phyloP scores from a whole-genome alignment of 2,797 vertebrate species.

The Chromis chromis region DNA sequence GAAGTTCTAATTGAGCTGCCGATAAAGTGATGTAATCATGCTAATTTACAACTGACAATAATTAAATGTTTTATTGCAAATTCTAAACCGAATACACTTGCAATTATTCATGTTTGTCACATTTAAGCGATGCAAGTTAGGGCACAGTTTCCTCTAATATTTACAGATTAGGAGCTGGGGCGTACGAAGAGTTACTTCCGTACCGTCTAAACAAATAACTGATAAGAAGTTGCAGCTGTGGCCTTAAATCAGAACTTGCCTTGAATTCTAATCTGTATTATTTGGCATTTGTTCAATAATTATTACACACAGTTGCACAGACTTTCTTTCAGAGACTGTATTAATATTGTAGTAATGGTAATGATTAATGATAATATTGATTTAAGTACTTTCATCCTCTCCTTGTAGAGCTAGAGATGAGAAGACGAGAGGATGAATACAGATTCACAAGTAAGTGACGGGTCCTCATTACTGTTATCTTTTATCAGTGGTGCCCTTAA shows the following conservation, averaged over 20 bases:
- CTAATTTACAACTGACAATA: neutral
- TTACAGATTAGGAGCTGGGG: neutral
- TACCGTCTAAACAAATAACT: constrained; percentile 8
- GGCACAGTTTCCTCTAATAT: neutral
- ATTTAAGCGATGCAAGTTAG: neutral
- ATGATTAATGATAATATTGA: constrained; percentile 74
- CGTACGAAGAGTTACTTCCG: neutral
- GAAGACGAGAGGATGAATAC: constrained; percentile 99
- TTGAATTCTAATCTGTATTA: constrained; percentile 59
- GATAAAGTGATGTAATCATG: neutral
- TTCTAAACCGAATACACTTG: neutral
- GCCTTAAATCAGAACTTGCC: neutral
- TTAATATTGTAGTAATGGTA: constrained; percentile 56
- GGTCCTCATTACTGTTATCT: constrained; percentile 72
- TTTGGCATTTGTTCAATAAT: constrained; percentile 85
- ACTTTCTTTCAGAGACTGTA: constrained; percentile 31
- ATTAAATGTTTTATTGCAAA: neutral
- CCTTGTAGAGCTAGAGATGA: constrained; percentile 97
- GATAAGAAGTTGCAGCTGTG: constrained; percentile 10
- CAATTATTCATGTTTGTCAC: neutral
- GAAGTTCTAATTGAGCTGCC: neutral
- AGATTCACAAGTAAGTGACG: constrained; percentile 99
- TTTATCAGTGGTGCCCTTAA: constrained; percentile 18
- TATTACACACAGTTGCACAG: neutral
- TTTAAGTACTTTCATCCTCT: constrained; percentile 87